A percentile compares a stretch with the other conserved stretches of the same genome.
These are phyloP conservation scores for Siderastrea siderea DNA, from an alignment of 92 coral and sea anemone species.

Conservation along the genomic window DNA sequence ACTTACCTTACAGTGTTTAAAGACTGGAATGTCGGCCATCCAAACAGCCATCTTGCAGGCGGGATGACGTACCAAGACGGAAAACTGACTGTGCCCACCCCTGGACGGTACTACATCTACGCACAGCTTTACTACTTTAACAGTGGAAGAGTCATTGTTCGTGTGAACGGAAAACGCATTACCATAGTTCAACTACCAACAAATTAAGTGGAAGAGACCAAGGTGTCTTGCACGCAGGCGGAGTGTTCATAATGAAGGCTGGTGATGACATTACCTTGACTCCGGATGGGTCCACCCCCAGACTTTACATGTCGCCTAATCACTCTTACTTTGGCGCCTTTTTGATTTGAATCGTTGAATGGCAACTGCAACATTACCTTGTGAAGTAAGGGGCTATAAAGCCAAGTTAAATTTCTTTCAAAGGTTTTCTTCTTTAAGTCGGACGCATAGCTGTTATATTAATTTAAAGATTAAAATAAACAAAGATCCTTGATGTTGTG, in stretches of 20 bases:
- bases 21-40: too few species aligned
- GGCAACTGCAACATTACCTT: background rate
- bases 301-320: background rate
- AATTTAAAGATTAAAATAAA: background rate
- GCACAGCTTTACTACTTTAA: conserved; percentile 72
- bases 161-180: conserved; percentile 7
- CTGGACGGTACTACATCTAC: too few species aligned
- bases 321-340: too few species aligned
- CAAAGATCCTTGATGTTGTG: background rate
- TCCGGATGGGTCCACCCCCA: background rate
- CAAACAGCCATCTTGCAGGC: too few species aligned
- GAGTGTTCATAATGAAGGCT: background rate
- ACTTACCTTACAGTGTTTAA: too few species aligned
- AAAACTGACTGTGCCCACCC: too few species aligned
- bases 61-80: too few species aligned
- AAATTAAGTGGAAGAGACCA: background rate
- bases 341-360: background rate
- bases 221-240: background rate
- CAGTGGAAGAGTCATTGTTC: conserved; percentile 49
- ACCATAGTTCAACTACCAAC: background rate
- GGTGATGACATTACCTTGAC: background rate
- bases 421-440: too few species aligned
- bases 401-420: too few species aligned
- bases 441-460: background rate
- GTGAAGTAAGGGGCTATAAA: background rate